Conservation (phyloP, 1,140 invertebrate species). For the Elysia chlorotica region DNA sequence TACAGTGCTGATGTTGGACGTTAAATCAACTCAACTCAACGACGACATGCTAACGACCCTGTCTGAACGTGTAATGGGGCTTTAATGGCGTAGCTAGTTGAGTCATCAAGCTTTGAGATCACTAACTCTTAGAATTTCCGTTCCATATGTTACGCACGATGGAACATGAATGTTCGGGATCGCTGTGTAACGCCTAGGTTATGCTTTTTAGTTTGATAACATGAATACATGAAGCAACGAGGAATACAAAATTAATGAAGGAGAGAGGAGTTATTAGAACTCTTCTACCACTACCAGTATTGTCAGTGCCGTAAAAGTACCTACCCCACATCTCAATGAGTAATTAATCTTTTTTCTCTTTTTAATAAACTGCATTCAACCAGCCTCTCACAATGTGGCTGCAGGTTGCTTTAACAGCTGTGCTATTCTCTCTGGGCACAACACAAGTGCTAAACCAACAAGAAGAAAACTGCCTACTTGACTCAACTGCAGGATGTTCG, state of each 20-base stretch:
- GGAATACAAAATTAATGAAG: neutral
- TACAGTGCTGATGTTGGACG: no score
- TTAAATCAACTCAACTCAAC: no score
- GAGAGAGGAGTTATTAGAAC: neutral
- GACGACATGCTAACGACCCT: no score
- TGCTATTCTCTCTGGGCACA: constrained; percentile 1
- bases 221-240: neutral
- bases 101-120: no score
- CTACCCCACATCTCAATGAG: no score
- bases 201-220: neutral
- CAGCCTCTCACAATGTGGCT: constrained; percentile 10
- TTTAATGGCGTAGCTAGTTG: no score
- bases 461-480: constrained; percentile 13
- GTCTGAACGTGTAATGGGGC: no score
- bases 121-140: no score
- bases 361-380: no score
- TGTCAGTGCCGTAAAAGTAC: neutral
- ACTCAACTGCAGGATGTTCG: constrained; percentile 15
- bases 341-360: neutral
- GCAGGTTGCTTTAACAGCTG: neutral
- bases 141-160: no score
- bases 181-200: no score
- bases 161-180: no score
- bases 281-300: neutral
- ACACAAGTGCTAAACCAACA: neutral